Percentiles rank a stretch among this genome's conserved stretches.
Evolutionary conservation across 2,113 vertebrate genomes (phyloP).

Genomic region (Jaculus jaculus): DNA sequence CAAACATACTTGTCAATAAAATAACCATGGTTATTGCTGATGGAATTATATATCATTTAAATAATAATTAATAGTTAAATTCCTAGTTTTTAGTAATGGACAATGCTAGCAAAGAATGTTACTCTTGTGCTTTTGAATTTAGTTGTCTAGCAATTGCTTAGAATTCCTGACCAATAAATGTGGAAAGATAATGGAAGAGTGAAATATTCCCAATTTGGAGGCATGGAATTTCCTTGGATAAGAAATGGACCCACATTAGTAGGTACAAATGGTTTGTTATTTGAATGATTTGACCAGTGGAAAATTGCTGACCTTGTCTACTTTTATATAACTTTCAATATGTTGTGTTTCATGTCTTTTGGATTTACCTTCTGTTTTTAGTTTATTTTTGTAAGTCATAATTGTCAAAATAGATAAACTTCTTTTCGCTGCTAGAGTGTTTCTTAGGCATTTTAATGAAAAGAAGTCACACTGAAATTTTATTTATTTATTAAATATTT

Average conservation of each 20-base stretch:
- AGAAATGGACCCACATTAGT: neutral
- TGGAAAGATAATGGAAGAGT: neutral
- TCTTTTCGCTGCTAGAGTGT: neutral
- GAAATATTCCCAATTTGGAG: neutral
- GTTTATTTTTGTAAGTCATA: neutral
- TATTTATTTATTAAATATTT: too few species aligned
- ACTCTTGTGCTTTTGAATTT: neutral
- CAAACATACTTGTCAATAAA: neutral
- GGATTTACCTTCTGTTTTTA: neutral
- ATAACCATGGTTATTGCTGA: neutral
- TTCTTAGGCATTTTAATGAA: neutral
- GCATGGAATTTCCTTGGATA: neutral
- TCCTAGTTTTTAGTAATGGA: neutral
- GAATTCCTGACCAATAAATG: neutral
- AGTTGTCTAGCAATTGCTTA: neutral
- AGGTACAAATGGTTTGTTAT: conserved; percentile 12
- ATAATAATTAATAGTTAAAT: neutral
- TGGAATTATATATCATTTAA: neutral
- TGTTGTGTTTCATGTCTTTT: neutral
- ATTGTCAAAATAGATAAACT: conserved; percentile 13
- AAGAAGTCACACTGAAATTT: neutral
- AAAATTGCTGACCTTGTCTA: neutral
- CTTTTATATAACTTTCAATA: neutral
- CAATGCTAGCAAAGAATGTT: neutral
- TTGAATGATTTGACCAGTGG: neutral